These are phyloP conservation scores for Drosophila quadrilineata DNA, from an alignment of 1,140 invertebrate species.

Conservation along the genomic window DNA sequence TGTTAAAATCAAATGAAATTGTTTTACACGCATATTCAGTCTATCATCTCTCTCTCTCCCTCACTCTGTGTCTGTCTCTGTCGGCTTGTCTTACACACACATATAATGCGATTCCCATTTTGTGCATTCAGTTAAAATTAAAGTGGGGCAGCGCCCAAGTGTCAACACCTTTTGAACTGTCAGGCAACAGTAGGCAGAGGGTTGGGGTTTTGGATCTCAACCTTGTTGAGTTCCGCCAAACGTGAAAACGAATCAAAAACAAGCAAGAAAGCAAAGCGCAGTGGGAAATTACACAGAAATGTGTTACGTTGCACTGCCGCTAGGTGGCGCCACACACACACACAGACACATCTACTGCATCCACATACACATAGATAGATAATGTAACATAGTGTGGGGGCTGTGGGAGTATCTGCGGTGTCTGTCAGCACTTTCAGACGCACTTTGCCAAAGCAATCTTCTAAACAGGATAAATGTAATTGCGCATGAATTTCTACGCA, in stretches of 20 bases:
- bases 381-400: slow-evolving; percentile 6
- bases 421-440: slow-evolving; percentile 67
- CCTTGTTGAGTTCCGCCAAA: slow-evolving; percentile 37
- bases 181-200: not conserved
- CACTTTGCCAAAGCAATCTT: slow-evolving; percentile 79
- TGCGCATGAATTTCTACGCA: slow-evolving; percentile 81
- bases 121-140: slow-evolving; percentile 53
- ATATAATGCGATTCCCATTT: slow-evolving; percentile 54
- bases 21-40: slow-evolving; percentile 7
- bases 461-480: slow-evolving; percentile 82
- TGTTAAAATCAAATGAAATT: slow-evolving; percentile 32
- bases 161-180: slow-evolving; percentile 60
- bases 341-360: not conserved
- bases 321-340: slow-evolving; percentile 23
- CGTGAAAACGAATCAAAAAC: slow-evolving; percentile 76
- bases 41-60: too few species aligned
- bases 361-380: not conserved
- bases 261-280: slow-evolving; percentile 65
- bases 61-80: too few species aligned
- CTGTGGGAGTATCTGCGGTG: slow-evolving; percentile 26
- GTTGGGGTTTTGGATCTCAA: slow-evolving; percentile 8
- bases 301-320: slow-evolving; percentile 39
- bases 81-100: not conserved
- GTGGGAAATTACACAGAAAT: slow-evolving; percentile 67
- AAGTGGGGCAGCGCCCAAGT: slow-evolving; percentile 69